Evolutionary conservation across 92 coral and sea anemone genomes (phyloP).

Genomic region (Phenganax subtilis): DNA sequence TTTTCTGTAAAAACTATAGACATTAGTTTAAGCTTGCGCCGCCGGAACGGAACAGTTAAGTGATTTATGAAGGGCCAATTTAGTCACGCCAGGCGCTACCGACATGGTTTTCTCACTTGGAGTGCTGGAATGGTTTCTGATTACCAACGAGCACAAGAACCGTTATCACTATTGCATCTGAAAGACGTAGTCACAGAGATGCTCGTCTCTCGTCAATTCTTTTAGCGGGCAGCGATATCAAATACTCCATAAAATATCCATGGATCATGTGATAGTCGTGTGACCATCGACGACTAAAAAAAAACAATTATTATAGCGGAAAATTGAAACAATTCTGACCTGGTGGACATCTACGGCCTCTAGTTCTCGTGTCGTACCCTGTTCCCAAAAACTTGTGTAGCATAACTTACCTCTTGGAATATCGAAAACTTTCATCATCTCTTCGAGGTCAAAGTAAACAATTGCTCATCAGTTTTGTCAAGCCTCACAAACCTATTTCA

Average conservation of each 20-base stretch:
- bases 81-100: not conserved
- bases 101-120: not conserved
- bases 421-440: no score
- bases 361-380: not conserved
- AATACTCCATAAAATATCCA: slow-evolving; percentile 4
- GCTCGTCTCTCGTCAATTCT: slow-evolving; percentile 22
- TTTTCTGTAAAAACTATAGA: slow-evolving; percentile 34
- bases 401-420: no score
- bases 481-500: no score
- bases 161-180: not conserved
- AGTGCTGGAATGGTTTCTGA: not conserved
- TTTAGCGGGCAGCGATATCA: slow-evolving; percentile 44
- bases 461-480: no score
- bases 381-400: no score
- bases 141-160: slow-evolving; percentile 7
- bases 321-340: slow-evolving; percentile 28
- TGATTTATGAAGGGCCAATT: no score
- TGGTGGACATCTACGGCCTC: not conserved
- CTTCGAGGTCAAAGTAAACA: no score
- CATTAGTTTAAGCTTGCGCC: slow-evolving; percentile 39
- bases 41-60: slow-evolving; percentile 42
- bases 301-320: slow-evolving; percentile 18
- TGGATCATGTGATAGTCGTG: not conserved
- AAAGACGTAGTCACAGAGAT: slow-evolving; percentile 23
- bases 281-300: not conserved